A percentile compares a stretch with the other conserved stretches of the same genome.
These are phyloP conservation scores for Nothobranchius furzeri DNA, from an alignment of 2,113 vertebrate species.

Conservation along the genomic window DNA sequence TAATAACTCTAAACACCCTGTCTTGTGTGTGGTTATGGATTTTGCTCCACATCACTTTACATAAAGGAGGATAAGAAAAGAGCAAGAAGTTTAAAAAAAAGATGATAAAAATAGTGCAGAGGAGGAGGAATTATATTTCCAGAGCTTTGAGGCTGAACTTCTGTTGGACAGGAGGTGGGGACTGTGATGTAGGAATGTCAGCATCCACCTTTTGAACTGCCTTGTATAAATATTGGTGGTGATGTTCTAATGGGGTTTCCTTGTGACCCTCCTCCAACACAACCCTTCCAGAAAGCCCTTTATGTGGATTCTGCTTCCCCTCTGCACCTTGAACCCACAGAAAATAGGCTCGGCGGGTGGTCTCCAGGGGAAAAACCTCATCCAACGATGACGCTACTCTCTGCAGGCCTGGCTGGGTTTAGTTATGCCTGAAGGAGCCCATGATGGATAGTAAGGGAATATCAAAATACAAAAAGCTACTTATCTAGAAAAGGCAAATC, in stretches of 20 bases:
- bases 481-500: constrained; percentile 11
- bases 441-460: constrained; percentile 52
- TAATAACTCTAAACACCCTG: not conserved
- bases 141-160: constrained; percentile 40
- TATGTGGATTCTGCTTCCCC: constrained; percentile 49
- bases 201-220: constrained; percentile 56
- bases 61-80: not conserved
- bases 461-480: constrained; percentile 44
- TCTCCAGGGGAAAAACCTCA: constrained; percentile 59
- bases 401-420: constrained; percentile 66
- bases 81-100: not conserved
- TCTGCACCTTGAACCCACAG: constrained; percentile 29
- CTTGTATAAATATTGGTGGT: constrained; percentile 59
- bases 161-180: constrained; percentile 19
- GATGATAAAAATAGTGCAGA: not conserved
- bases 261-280: constrained; percentile 41
- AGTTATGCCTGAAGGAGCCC: constrained; percentile 46
- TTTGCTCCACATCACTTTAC: not conserved
- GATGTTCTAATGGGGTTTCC: constrained; percentile 57
- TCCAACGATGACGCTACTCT: constrained; percentile 60
- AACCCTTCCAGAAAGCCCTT: constrained; percentile 40
- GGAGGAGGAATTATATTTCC: constrained; percentile 19
- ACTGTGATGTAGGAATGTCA: constrained; percentile 35
- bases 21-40: not conserved
- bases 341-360: constrained; percentile 52